Evolutionary conservation across 2,113 vertebrate species (phyloP).

Genomic region (Falcunculus frontatus): DNA sequence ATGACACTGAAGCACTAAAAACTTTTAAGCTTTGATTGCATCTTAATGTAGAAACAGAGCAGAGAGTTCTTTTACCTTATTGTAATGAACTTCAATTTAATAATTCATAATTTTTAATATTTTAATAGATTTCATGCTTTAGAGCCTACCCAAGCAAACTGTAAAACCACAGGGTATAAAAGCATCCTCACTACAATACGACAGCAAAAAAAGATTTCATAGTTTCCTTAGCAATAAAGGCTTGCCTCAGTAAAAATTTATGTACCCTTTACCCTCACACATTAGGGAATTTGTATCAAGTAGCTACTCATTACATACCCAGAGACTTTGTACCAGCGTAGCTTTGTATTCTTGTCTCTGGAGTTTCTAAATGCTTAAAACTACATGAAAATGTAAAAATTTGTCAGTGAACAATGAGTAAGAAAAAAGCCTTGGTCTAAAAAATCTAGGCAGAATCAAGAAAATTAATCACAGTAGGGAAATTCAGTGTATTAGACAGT

Average conservation of each 20-base stretch:
- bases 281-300: neutral
- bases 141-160: neutral
- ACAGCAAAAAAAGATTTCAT: neutral
- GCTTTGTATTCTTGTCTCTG: neutral
- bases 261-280: neutral
- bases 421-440: neutral
- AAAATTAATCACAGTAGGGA: neutral
- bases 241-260: constrained; percentile 6
- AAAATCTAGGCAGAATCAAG: neutral
- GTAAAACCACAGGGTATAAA: neutral
- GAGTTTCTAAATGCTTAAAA: neutral
- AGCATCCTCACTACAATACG: neutral
- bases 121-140: constrained; percentile 38
- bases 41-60: neutral
- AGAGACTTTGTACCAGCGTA: neutral
- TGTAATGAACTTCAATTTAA: constrained; percentile 24
- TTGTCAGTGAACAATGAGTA: neutral
- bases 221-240: neutral
- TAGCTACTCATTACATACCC: neutral
- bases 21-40: neutral
- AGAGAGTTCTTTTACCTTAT: neutral
- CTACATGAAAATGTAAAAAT: neutral
- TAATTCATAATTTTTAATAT: constrained; percentile 56
- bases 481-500: neutral
- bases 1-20: neutral